These are phyloP conservation scores for Tholera decimalis DNA, from an alignment of 2,888 invertebrate species.

Conservation along the genomic window DNA sequence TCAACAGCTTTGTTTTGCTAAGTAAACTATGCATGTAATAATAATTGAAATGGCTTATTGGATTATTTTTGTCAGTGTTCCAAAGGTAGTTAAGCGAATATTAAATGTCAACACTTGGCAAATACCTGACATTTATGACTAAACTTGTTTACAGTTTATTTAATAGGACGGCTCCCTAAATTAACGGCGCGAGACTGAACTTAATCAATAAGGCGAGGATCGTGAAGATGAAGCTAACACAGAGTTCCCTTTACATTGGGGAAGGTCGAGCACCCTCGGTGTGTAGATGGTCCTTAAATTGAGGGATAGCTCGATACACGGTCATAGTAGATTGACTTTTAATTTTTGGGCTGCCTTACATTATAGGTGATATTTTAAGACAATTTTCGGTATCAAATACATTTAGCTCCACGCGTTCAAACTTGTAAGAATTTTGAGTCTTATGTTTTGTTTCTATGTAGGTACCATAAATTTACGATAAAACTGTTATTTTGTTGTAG, in stretches of 20 bases:
- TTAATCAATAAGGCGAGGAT: conserved; percentile 80
- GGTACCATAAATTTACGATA: too few relatives aligned
- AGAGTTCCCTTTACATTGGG: conserved; percentile 87
- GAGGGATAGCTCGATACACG: conserved; percentile 76
- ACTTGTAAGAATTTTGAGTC: too few relatives aligned
- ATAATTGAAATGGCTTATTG: too few relatives aligned
- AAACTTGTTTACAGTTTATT: conserved; percentile 33
- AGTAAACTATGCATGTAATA: too few relatives aligned
- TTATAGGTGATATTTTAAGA: background rate
- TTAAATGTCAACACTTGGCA: conserved; percentile 58
- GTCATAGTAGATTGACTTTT: conserved; percentile 70
- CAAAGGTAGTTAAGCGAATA: background rate
- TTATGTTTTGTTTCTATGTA: too few relatives aligned
- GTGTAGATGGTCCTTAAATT: conserved; percentile 80
- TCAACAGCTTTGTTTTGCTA: too few relatives aligned
- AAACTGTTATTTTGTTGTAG: too few relatives aligned
- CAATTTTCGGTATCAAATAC: background rate
- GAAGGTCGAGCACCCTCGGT: conserved; percentile 88
- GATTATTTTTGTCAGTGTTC: too few relatives aligned
- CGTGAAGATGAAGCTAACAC: conserved; percentile 87
- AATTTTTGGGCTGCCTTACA: background rate
- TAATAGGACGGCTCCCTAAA: conserved; percentile 47
- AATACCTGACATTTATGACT: conserved; percentile 59
- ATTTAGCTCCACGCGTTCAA: background rate
- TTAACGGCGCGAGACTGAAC: conserved; percentile 57